Percentiles rank a stretch among this genome's conserved stretches.
phyloP scores from a whole-genome alignment of 2,888 invertebrate species.

The Thecocarcelia acutangulata region DNA sequence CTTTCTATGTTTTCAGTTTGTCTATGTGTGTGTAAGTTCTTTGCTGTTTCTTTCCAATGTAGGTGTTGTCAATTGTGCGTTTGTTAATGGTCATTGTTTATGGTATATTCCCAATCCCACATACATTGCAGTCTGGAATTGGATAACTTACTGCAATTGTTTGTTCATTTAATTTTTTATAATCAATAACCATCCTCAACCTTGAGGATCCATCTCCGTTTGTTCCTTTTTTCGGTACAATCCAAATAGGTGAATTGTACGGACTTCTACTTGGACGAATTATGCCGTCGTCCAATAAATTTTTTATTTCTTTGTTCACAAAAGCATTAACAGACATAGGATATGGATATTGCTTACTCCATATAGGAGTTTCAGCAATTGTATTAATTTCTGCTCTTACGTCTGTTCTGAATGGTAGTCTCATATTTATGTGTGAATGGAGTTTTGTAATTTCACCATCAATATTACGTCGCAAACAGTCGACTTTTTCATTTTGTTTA shows the following conservation, averaged over 20 bases:
- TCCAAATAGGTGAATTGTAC: no score
- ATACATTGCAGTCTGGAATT: background rate
- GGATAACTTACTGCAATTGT: conserved; percentile 57
- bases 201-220: conserved; percentile 4
- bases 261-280: no score
- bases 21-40: no score
- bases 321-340: conserved; percentile 5
- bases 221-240: conserved; percentile 22
- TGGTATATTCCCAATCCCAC: no score
- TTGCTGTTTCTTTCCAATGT: no score
- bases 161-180: conserved; percentile 44
- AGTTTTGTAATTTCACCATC: background rate
- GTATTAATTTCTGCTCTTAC: conserved; percentile 57
- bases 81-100: no score
- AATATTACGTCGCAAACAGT: background rate
- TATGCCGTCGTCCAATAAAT: conserved; percentile 33
- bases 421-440: conserved; percentile 29
- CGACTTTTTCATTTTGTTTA: background rate
- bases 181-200: background rate
- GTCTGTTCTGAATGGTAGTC: conserved; percentile 57
- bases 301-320: conserved; percentile 55
- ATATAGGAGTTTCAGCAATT: conserved; percentile 46
- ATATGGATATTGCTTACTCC: conserved; percentile 62
- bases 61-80: no score
- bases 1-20: no score